Conservation (phyloP, 1,140 invertebrate species). For the Drosophila ohnishii region DNA sequence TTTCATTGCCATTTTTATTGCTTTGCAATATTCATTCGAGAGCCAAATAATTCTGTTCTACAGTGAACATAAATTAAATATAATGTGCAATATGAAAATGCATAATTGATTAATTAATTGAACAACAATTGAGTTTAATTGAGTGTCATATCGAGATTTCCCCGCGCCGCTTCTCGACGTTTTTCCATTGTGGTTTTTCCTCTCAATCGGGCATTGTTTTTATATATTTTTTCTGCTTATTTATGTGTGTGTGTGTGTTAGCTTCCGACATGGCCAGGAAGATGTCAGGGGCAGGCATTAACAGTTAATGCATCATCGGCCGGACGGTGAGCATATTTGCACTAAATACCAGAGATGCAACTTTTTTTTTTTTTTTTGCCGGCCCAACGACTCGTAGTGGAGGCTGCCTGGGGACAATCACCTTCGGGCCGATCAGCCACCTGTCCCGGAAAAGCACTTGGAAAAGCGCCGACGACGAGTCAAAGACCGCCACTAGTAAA, state of each 20-base stretch:
- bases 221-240: not conserved
- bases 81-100: constrained; percentile 44
- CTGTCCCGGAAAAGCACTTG: constrained; percentile 46
- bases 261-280: constrained; percentile 54
- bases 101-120: constrained; percentile 78
- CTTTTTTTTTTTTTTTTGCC: constrained; percentile 43
- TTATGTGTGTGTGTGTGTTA: constrained; percentile 8
- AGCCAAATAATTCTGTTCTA: constrained; percentile 15
- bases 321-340: constrained; percentile 36
- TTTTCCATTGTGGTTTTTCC: constrained; percentile 26
- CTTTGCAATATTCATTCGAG: constrained; percentile 1
- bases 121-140: constrained; percentile 76
- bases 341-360: constrained; percentile 60
- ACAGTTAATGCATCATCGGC: constrained; percentile 53
- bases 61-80: constrained; percentile 14
- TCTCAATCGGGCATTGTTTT: constrained; percentile 10
- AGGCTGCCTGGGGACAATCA: constrained; percentile 54
- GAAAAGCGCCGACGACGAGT: constrained; percentile 33
- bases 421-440: constrained; percentile 49
- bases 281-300: constrained; percentile 44
- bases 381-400: constrained; percentile 17
- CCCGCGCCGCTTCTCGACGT: not conserved
- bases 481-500: constrained; percentile 59
- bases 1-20: constrained; percentile 3
- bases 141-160: constrained; percentile 55